Percentiles rank a stretch among this genome's conserved stretches.
Evolutionary conservation across 2,888 invertebrate genomes (phyloP).

Genomic region (Blomia tropicalis): DNA sequence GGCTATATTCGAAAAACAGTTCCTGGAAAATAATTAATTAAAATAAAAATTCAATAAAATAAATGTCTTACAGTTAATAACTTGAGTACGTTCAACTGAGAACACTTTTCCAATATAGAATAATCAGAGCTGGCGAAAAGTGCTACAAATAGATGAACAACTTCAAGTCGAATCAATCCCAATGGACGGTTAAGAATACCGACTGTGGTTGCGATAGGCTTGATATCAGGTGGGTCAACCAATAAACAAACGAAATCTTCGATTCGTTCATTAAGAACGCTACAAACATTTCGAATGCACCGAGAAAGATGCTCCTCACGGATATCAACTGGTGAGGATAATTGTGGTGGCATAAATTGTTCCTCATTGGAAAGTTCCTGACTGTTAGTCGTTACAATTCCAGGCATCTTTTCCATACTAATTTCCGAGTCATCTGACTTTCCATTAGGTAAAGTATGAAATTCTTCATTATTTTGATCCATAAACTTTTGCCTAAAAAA

Average conservation of each 20-base stretch:
- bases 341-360: constrained; percentile 9
- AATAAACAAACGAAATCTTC: constrained; percentile 53
- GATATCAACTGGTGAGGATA: constrained; percentile 20
- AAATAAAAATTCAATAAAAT: constrained; percentile 9
- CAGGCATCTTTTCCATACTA: constrained; percentile 16
- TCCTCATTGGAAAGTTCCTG: neutral
- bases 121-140: constrained; percentile 55
- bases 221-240: constrained; percentile 51
- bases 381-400: constrained; percentile 9
- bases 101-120: constrained; percentile 51
- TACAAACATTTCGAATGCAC: constrained; percentile 47
- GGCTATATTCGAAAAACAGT: constrained; percentile 69
- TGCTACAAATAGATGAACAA: constrained; percentile 59
- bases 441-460: neutral
- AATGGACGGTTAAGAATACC: constrained; percentile 49
- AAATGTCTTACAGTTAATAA: constrained; percentile 41
- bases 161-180: constrained; percentile 61
- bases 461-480: neutral
- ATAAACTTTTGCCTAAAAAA: neutral
- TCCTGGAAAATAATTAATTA: constrained; percentile 48
- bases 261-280: constrained; percentile 49
- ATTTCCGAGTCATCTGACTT: neutral
- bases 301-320: constrained; percentile 44
- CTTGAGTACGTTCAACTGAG: constrained; percentile 43
- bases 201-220: constrained; percentile 51